Conservation (phyloP, 1,140 invertebrate genomes). For the Mya arenaria region DNA sequence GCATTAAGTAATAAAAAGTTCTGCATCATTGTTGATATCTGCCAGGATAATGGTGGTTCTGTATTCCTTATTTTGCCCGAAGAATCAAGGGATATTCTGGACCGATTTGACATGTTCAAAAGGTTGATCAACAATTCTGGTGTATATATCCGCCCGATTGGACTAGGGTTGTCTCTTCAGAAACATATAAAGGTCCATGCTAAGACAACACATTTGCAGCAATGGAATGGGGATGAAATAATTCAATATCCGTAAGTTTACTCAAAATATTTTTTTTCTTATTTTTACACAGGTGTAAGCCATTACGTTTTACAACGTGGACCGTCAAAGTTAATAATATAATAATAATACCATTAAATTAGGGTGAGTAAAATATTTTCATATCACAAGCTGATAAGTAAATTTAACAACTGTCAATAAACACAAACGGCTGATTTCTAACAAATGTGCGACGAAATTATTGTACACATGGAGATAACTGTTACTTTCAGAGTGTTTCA, state of each 20-base stretch:
- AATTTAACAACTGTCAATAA: too few relatives aligned
- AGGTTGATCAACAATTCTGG: not conserved
- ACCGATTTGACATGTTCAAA: not conserved
- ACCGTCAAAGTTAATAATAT: too few relatives aligned
- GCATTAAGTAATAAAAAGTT: not conserved
- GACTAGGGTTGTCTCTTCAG: conserved; percentile 30
- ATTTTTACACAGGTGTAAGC: too few relatives aligned
- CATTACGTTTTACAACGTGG: too few relatives aligned
- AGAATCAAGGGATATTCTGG: conserved; percentile 27
- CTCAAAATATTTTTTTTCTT: too few relatives aligned
- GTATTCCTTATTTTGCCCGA: conserved; percentile 33
- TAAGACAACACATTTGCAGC: not conserved
- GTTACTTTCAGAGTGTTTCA: too few relatives aligned
- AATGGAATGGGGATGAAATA: conserved; percentile 35
- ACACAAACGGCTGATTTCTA: too few relatives aligned
- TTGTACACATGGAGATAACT: too few relatives aligned
- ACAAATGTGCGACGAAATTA: too few relatives aligned
- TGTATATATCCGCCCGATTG: conserved; percentile 2
- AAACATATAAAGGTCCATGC: not conserved
- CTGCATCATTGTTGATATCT: conserved; percentile 41
- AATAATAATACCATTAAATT: too few relatives aligned
- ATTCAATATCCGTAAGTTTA: conserved; percentile 49
- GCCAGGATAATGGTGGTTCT: conserved; percentile 22
- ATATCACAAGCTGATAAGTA: too few relatives aligned
- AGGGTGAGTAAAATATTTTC: too few relatives aligned